Evolutionary conservation across 2,797 vertebrate genomes (phyloP).

Genomic region (Craterocephalus amniculus): DNA sequence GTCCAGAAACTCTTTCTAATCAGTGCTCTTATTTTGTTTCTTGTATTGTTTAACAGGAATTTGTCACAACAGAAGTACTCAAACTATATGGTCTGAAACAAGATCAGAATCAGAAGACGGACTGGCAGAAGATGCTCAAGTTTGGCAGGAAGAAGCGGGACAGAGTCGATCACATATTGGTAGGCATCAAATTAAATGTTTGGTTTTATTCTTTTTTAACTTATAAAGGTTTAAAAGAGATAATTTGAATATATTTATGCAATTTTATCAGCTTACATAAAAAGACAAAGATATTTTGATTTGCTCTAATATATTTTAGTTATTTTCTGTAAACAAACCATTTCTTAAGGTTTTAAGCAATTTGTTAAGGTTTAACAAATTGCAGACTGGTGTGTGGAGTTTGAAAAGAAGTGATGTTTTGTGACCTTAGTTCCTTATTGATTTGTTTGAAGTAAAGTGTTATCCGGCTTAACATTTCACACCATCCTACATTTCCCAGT

Average conservation of each 20-base stretch:
- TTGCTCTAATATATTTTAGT: background rate
- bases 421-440: too few species aligned
- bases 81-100: conserved; percentile 90
- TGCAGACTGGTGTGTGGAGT: too few species aligned
- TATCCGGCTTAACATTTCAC: too few species aligned
- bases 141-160: conserved; percentile 98
- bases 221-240: background rate
- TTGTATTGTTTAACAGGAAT: conserved; percentile 72
- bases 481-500: too few species aligned
- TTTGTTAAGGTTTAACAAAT: too few species aligned
- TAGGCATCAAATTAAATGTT: conserved; percentile 64
- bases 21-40: background rate
- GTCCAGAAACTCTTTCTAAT: background rate
- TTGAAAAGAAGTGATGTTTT: too few species aligned
- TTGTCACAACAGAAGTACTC: conserved; percentile 90
- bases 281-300: background rate
- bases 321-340: background rate
- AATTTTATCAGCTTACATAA: background rate
- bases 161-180: conserved; percentile 96
- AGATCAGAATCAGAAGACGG: conserved; percentile 91
- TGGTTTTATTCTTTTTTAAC: background rate
- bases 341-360: too few species aligned
- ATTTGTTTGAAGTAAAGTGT: too few species aligned
- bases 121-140: conserved; percentile 99
- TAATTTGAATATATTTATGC: background rate